These are phyloP conservation scores for Hepsetus odoe DNA, from an alignment of 2,113 vertebrate species.

Conservation along the genomic window DNA sequence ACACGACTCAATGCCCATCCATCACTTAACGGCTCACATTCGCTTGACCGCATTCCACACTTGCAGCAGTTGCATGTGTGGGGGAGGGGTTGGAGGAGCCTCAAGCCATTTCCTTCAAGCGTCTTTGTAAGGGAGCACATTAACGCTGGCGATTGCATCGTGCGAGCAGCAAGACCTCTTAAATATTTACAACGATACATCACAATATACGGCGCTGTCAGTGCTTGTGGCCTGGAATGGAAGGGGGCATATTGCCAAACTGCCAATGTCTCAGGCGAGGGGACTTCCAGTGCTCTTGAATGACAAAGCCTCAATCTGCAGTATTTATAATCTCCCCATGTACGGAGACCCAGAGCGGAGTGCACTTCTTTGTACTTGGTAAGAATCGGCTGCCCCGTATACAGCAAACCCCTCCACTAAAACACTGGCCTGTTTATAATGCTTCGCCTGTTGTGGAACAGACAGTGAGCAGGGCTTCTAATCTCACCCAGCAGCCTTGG, in stretches of 20 bases:
- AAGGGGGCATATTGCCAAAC: constrained; percentile 62
- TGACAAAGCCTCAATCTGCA: constrained; percentile 74
- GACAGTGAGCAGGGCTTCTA: constrained; percentile 30
- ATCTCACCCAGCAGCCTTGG: neutral
- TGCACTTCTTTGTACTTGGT: constrained; percentile 73
- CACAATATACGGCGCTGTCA: constrained; percentile 70
- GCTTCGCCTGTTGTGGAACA: constrained; percentile 35
- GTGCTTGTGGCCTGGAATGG: constrained; percentile 26
- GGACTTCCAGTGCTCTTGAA: constrained; percentile 60
- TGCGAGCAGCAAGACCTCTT: constrained; percentile 65
- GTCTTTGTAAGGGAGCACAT: constrained; percentile 62
- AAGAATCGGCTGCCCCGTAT: constrained; percentile 66
- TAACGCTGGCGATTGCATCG: constrained; percentile 60
- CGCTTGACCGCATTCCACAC: constrained; percentile 43
- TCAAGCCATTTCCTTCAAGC: constrained; percentile 48
- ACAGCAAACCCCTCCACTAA: constrained; percentile 40
- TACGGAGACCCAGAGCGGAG: constrained; percentile 61
- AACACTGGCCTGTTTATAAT: constrained; percentile 39
- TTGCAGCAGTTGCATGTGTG: neutral
- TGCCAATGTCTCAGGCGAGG: constrained; percentile 66
- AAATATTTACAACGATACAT: constrained; percentile 76
- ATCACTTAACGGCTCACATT: constrained; percentile 46
- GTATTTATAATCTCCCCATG: constrained; percentile 69
- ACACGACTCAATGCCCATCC: constrained; percentile 51
- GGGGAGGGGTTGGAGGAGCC: neutral